Conservation (phyloP, 1,140 invertebrate genomes). For the Neodiprion pinetum region DNA sequence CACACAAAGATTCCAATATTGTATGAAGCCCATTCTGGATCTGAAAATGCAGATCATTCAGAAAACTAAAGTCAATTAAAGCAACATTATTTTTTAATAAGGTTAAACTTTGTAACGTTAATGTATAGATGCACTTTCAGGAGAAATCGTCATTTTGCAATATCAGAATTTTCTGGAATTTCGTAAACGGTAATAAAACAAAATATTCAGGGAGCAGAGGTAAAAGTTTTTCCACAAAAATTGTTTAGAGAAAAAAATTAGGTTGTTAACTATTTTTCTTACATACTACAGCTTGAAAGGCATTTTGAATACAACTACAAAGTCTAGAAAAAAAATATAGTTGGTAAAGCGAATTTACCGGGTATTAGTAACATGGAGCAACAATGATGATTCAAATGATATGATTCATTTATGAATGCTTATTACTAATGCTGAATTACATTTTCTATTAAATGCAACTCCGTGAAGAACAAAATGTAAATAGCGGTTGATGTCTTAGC, state of each 20-base stretch:
- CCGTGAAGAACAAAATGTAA: no score
- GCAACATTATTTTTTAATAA: conserved; percentile 14
- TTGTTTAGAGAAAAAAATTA: conserved; percentile 10
- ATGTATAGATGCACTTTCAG: no score
- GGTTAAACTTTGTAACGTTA: neutral
- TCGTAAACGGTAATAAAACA: no score
- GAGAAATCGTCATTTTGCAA: no score
- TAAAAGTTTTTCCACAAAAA: neutral
- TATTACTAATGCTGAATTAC: no score
- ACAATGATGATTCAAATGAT: conserved; percentile 8
- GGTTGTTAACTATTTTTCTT: neutral
- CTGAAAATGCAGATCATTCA: conserved; percentile 61
- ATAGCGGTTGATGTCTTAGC: no score
- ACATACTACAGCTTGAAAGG: no score
- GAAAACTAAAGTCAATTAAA: conserved; percentile 24
- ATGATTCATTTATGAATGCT: no score
- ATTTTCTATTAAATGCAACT: no score
- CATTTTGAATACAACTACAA: no score
- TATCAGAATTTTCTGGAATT: no score
- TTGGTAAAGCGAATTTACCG: neutral
- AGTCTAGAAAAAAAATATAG: neutral
- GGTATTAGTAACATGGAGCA: neutral
- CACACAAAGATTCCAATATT: conserved; percentile 92
- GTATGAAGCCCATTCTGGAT: conserved; percentile 90
- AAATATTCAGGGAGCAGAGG: conserved; percentile 12